These are phyloP conservation scores for Mergus octosetaceus DNA, from an alignment of 2,797 vertebrate genomes.

Conservation along the genomic window DNA sequence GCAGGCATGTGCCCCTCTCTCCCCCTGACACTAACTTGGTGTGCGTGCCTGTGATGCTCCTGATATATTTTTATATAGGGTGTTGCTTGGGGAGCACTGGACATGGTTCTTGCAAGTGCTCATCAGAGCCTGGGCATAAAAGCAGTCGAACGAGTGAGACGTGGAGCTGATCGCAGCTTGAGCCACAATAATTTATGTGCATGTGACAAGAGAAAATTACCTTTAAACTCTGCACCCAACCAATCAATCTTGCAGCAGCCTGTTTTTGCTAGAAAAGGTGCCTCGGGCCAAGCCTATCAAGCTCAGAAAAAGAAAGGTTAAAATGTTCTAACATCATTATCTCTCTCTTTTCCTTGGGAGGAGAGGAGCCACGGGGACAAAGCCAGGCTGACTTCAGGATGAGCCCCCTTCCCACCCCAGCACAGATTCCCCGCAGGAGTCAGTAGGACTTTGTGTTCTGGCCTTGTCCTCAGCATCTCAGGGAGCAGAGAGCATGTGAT, in stretches of 20 bases:
- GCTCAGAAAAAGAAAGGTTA: slow-evolving; percentile 70
- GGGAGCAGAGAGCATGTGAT: not conserved
- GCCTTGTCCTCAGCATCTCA: not conserved
- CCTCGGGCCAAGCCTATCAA: slow-evolving; percentile 62
- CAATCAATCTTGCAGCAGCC: slow-evolving; percentile 68
- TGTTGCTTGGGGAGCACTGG: not conserved
- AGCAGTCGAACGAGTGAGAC: not conserved
- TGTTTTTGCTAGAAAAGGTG: slow-evolving; percentile 65
- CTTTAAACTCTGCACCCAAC: slow-evolving; percentile 64
- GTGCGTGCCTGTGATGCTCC: not conserved
- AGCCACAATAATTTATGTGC: slow-evolving; percentile 69
- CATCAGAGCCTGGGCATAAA: slow-evolving; percentile 4
- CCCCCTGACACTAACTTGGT: not conserved
- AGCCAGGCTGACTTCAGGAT: not conserved
- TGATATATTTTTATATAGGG: not conserved
- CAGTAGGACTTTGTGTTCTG: not conserved
- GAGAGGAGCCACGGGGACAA: slow-evolving; percentile 13
- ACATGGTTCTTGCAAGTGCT: not conserved
- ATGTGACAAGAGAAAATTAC: slow-evolving; percentile 69
- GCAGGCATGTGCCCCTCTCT: not conserved
- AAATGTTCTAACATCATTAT: slow-evolving; percentile 69
- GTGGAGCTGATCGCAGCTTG: slow-evolving; percentile 46
- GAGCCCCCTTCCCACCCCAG: not conserved
- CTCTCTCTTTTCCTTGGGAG: slow-evolving; percentile 37
- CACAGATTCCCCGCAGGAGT: not conserved